Conservation (phyloP, 2,888 invertebrate genomes). For the Zootermopsis nevadensis region DNA sequence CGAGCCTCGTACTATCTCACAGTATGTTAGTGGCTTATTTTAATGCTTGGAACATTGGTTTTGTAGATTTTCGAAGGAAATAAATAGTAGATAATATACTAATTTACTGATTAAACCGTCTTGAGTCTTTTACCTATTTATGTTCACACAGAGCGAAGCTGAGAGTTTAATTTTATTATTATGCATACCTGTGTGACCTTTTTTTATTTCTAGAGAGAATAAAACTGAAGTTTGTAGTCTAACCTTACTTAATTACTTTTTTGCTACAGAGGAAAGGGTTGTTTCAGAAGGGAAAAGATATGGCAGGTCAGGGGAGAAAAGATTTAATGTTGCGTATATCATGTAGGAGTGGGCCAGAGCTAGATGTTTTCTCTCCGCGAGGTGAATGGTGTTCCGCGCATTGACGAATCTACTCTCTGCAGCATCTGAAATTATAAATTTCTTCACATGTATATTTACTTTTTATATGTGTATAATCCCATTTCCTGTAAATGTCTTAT, state of each 20-base stretch:
- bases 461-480: no score
- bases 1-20: no score
- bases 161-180: neutral
- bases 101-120: neutral
- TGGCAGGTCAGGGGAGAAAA: conserved; percentile 4
- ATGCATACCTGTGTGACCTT: neutral
- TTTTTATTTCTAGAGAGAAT: conserved; percentile 6
- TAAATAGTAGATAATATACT: no score
- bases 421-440: neutral
- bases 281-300: neutral
- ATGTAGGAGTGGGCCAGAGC: neutral
- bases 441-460: no score
- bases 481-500: no score
- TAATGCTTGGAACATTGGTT: no score
- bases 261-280: neutral
- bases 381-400: neutral
- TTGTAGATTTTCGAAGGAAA: no score
- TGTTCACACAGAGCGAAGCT: neutral
- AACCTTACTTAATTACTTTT: conserved; percentile 19
- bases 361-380: neutral
- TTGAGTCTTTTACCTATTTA: neutral
- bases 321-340: conserved; percentile 21
- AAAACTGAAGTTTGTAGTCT: neutral
- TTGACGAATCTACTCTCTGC: neutral
- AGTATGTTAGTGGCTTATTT: no score